These are phyloP conservation scores for Cotesia congregata DNA, from an alignment of 2,888 invertebrate species.

Conservation along the genomic window DNA sequence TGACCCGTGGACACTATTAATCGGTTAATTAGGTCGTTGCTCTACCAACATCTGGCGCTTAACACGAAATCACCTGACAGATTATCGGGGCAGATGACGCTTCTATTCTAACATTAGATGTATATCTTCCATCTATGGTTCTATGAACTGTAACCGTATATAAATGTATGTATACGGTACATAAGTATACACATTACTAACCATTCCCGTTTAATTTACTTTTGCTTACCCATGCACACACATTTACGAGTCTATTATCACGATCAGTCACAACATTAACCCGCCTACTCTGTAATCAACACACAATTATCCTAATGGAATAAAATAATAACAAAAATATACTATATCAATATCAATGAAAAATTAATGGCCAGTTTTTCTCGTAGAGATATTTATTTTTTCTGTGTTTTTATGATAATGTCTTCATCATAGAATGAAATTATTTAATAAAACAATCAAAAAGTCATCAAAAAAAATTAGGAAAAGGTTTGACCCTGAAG, in stretches of 20 bases:
- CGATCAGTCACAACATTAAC: conserved; percentile 16
- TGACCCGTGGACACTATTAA: conserved; percentile 36
- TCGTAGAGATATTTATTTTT: too few relatives aligned
- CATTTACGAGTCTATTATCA: conserved; percentile 58
- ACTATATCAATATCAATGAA: conserved; percentile 25
- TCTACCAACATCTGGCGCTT: conserved; percentile 43
- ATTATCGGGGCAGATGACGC: conserved; percentile 45
- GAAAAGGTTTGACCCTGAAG: too few relatives aligned
- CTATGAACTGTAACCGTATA: neutral
- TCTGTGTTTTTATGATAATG: too few relatives aligned
- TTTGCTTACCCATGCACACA: conserved; percentile 28
- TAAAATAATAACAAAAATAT: conserved; percentile 48
- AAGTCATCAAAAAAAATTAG: too few relatives aligned
- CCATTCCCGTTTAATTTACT: conserved; percentile 36
- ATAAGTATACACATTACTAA: conserved; percentile 14
- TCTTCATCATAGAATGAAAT: too few relatives aligned
- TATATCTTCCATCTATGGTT: conserved; percentile 2
- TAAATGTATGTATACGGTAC: neutral
- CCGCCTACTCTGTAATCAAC: conserved; percentile 47
- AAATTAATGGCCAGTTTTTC: neutral
- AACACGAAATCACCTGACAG: conserved; percentile 35
- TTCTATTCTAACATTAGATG: conserved; percentile 2
- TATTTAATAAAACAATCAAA: too few relatives aligned
- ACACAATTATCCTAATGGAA: conserved; percentile 67
- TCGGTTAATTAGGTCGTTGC: conserved; percentile 40